These are phyloP conservation scores for Coreoperca whiteheadi DNA, from an alignment of 2,113 vertebrate genomes.

Conservation along the genomic window DNA sequence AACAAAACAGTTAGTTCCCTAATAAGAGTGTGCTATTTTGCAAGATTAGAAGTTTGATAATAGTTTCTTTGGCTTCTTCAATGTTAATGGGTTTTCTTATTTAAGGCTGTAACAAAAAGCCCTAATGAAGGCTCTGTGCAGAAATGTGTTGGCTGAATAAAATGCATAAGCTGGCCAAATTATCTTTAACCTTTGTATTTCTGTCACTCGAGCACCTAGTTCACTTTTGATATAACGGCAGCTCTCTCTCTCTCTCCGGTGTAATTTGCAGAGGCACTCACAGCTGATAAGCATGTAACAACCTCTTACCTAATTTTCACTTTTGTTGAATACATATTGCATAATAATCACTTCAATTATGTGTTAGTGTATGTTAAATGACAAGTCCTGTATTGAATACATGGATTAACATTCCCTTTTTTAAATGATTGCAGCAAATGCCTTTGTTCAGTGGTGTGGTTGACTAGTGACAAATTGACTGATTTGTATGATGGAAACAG, in stretches of 20 bases:
- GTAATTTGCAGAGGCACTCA: constrained; percentile 39
- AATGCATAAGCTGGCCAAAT: background rate
- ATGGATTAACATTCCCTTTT: constrained; percentile 27
- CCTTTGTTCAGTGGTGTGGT: constrained; percentile 42
- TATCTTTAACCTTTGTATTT: constrained; percentile 9
- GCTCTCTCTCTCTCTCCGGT: background rate
- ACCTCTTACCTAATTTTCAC: constrained; percentile 30
- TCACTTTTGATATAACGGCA: constrained; percentile 27
- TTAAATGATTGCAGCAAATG: constrained; percentile 21
- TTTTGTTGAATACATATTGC: constrained; percentile 49
- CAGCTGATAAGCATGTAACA: constrained; percentile 20
- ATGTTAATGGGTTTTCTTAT: background rate
- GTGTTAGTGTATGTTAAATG: constrained; percentile 45
- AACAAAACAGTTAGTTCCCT: constrained; percentile 2
- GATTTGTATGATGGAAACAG: constrained; percentile 36
- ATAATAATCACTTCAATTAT: constrained; percentile 41
- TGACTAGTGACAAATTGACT: constrained; percentile 54
- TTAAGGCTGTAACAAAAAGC: background rate
- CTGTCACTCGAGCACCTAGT: constrained; percentile 5
- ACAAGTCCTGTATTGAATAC: constrained; percentile 19
- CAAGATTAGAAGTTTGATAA: constrained; percentile 1
- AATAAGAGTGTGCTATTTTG: background rate
- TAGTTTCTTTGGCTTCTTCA: background rate
- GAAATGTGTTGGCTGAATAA: background rate
- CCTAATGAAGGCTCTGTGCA: background rate